Evolutionary conservation across 1,140 invertebrate species (phyloP), one percentile per base, ranked within the genome.

Genomic region (Thaumetopoea pityocampa): DNA sequence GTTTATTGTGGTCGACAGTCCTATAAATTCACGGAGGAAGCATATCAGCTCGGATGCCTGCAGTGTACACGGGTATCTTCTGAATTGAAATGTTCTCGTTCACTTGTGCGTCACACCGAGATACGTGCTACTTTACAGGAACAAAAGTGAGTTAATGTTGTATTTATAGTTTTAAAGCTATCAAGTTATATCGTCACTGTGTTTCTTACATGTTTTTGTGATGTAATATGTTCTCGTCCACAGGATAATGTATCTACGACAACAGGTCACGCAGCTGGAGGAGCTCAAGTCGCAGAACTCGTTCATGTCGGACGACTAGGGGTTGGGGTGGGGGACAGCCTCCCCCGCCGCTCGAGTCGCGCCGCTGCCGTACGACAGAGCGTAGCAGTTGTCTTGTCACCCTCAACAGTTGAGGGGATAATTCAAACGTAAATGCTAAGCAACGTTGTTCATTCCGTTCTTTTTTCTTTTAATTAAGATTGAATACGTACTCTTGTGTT

Each of bases 71-170:
- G 95, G 85, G 96, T 98, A 52, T 98, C 96, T 30, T 93, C 96
- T 17, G 96, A 98, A 71, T 87, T 98, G 44, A 98, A 98, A 86
- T 95, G 94, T 84, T 94, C 96, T 51, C 90, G 97, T 51, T 97
- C 96, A 51, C 87, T 97, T 68, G 97, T 98, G 51, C 90, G 97
- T 64, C 90, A 96, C 66, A 96, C 95, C 17, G 96, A 98, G 90
- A 98, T 98, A 82, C 95, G 97, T 88, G 95, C 96, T 41, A 98
- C 96, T 48, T 87, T 98, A 79, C 95, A 98, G 88, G 96, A 98
- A 89, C 96, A 98, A 89, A 96, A 96, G 96, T 97, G 72, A 76
- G 87, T 84, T 38, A 28, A 20, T 14, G 2, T n/a, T 9, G 1
- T 14, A 4, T 11, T 1, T 19, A 5, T 9, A 33, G 3, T 6